A percentile compares a stretch with the other conserved stretches of the same genome.
These are phyloP conservation scores for Scrobipalpa atriplicella DNA, from an alignment of 2,888 invertebrate genomes.

Conservation along the genomic window DNA sequence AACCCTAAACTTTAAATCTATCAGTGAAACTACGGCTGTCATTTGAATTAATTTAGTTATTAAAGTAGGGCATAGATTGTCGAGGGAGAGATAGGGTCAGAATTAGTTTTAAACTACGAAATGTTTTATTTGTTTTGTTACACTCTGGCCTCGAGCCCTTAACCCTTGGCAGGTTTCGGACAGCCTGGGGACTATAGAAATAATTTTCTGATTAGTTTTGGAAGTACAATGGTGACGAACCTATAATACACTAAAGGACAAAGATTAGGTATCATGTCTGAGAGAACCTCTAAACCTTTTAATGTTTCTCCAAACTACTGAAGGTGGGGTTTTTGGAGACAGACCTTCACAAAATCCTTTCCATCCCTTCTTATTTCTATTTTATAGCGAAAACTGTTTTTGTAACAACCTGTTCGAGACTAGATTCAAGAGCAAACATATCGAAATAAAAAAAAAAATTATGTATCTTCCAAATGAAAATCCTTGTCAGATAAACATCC, in stretches of 20 bases:
- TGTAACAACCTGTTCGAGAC: no score
- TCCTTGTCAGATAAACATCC: not conserved
- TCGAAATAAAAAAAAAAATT: no score
- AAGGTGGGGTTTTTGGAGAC: no score
- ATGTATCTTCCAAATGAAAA: no score
- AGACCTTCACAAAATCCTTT: no score
- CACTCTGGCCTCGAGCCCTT: not conserved
- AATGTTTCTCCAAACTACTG: no score
- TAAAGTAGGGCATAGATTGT: not conserved
- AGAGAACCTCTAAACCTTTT: no score
- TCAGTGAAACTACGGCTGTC: not conserved
- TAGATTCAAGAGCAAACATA: no score
- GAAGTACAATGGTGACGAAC: not conserved
- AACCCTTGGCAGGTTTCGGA: not conserved
- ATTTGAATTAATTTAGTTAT: not conserved
- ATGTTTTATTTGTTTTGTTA: slow-evolving; percentile 11
- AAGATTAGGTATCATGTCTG: no score
- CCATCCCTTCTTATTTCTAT: no score
- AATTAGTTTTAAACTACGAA: slow-evolving; percentile 5
- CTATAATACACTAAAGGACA: no score
- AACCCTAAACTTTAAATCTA: not conserved
- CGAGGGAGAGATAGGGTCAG: not conserved
- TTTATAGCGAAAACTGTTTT: no score
- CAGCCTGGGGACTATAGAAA: slow-evolving; percentile 3
- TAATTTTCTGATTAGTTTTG: not conserved